Percentiles rank a stretch among this genome's conserved stretches.
These are phyloP conservation scores for Rhinichthys osculus DNA, from an alignment of 2,797 vertebrate genomes.

Conservation along the genomic window DNA sequence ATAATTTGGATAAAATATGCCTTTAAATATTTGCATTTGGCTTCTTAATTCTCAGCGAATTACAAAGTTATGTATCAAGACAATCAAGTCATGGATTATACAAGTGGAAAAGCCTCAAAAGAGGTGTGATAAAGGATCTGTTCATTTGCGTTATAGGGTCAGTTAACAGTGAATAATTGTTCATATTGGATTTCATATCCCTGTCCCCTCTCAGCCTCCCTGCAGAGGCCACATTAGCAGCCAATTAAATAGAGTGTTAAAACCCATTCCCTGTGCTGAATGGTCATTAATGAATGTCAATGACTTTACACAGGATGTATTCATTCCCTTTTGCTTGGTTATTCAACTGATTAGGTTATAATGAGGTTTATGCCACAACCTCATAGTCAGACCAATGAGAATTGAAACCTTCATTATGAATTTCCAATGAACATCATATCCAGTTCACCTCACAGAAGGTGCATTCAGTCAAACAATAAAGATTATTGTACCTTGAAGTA, in stretches of 20 bases:
- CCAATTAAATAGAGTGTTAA: constrained; percentile 48
- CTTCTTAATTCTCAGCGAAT: background rate
- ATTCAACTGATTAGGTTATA: constrained; percentile 49
- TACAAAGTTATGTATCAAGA: background rate
- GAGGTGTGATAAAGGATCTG: constrained; percentile 9
- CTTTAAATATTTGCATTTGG: background rate
- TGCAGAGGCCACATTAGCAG: constrained; percentile 32
- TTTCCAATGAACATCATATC: constrained; percentile 1
- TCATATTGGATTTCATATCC: constrained; percentile 20
- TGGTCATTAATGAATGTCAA: constrained; percentile 56
- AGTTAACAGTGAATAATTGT: constrained; percentile 29
- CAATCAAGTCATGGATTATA: background rate
- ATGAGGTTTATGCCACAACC: constrained; percentile 22
- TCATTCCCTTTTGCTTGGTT: constrained; percentile 39
- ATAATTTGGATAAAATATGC: background rate
- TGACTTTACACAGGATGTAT: constrained; percentile 50
- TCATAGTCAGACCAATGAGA: background rate
- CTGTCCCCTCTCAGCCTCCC: constrained; percentile 17
- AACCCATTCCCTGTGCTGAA: constrained; percentile 20
- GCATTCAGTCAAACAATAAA: background rate
- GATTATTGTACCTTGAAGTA: background rate
- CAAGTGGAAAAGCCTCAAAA: background rate
- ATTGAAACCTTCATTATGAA: constrained; percentile 37
- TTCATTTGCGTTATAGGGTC: constrained; percentile 10
- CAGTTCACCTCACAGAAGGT: background rate